These are phyloP conservation scores for Balaenoptera acutorostrata DNA, from an alignment of 2,113 vertebrate species.

Conservation along the genomic window DNA sequence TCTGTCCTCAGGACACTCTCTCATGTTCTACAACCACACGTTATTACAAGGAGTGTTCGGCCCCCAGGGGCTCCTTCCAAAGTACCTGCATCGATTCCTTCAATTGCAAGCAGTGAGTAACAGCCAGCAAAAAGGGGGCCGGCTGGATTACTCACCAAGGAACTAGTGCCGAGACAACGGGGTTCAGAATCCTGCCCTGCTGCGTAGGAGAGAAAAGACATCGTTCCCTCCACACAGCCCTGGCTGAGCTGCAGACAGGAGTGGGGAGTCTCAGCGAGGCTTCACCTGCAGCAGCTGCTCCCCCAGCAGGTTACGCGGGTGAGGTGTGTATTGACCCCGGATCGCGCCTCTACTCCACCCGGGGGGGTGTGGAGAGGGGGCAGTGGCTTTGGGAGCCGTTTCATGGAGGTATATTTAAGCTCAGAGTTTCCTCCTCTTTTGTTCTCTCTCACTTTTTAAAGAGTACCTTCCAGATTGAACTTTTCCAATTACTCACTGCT, in stretches of 20 bases:
- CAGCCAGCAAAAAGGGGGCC: rapidly evolving
- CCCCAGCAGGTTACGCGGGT: rapidly evolving
- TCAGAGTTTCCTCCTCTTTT: background rate
- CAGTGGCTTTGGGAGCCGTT: rapidly evolving
- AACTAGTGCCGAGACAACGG: rapidly evolving
- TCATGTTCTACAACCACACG: rapidly evolving
- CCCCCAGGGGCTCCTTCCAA: background rate
- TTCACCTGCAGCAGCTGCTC: rapidly evolving
- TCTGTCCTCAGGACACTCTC: background rate
- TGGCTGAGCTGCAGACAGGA: background rate
- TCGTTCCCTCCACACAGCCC: background rate
- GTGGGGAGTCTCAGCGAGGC: rapidly evolving
- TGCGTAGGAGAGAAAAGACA: no score
- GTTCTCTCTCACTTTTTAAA: background rate
- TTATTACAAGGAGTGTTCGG: background rate
- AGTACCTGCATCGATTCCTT: background rate
- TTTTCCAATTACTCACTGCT: background rate
- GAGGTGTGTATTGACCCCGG: rapidly evolving
- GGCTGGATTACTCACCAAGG: rapidly evolving
- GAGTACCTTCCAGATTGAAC: background rate
- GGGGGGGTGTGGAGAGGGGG: background rate
- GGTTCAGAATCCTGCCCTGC: background rate
- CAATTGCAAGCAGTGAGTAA: background rate
- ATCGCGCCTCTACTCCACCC: background rate
- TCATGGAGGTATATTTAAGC: background rate